phyloP scores from a whole-genome alignment of 2,888 invertebrate genomes.

The Meta bourneti region DNA sequence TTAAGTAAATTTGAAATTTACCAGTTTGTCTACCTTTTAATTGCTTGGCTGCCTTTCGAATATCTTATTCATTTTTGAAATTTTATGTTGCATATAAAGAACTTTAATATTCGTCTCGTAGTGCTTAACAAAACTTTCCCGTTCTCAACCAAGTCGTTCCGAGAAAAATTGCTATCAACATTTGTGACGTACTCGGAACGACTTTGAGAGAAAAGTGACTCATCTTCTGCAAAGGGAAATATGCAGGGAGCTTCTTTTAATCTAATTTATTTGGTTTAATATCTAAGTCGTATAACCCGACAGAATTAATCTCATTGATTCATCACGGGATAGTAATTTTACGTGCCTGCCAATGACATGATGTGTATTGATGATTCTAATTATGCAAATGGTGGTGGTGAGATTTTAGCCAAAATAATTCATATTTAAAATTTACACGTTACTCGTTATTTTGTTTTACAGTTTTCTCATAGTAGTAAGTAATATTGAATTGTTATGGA shows the following conservation, averaged over 20 bases:
- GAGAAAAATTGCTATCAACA: conserved; percentile 10
- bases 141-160: neutral
- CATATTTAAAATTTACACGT: no score
- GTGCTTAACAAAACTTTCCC: neutral
- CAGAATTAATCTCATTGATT: conserved; percentile 25
- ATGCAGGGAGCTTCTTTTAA: neutral
- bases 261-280: conserved; percentile 12
- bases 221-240: neutral
- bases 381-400: neutral
- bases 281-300: neutral
- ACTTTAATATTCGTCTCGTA: conserved; percentile 26
- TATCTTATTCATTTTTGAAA: conserved; percentile 3
- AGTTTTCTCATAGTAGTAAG: no score
- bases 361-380: neutral
- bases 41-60: neutral
- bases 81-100: conserved; percentile 22
- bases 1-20: neutral
- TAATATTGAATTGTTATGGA: no score
- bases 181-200: neutral
- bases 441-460: no score
- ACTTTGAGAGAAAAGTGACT: neutral
- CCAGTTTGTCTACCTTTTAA: conserved; percentile 24
- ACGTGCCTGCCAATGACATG: neutral
- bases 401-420: neutral
- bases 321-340: neutral